Evolutionary conservation across 2,888 invertebrate species (phyloP), one percentile per base, ranked within the genome.

Genomic region (Chelonus formosanus): DNA sequence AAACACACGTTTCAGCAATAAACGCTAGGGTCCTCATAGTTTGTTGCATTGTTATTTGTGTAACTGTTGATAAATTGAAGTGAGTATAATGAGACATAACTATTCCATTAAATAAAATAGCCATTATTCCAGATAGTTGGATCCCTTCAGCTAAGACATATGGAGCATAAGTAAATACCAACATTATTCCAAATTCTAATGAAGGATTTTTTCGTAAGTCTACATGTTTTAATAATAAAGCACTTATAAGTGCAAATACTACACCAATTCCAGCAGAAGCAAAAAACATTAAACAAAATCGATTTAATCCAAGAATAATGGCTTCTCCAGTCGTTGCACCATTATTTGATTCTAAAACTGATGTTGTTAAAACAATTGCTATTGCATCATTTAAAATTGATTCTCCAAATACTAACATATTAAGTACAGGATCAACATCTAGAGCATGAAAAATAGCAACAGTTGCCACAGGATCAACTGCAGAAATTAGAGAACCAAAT

Each of bases 71-170:
- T 52, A 99, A 86, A 85, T 99, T 99, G 80, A 95, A 96, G 87
- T 99, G 99, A 8, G 98, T 98, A 84, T 99, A 99, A 84, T 99
- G 99, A 0, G 98, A 98, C 99, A 99, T 99, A 1, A 98, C 97
- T 80, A 99, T 96, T 5, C 98, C 99, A 86, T 97, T 97, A 84
- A 98, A 98, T 74, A 99, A 86, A 78, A 99, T 99, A 5, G 99
- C 98, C 98, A 99, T 99, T 67, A 99, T 99, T 69, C 94, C 97
- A 76, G 96, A 97, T 64, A 97, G 86, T 83, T 96, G 95, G 71
- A 97, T 91, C 36, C 98, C 98, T 86, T 99, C 99, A 48, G 99
- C 98, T 65, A 99, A 86, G 3, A 97, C 98, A 86, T 99, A 99
- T 0, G 99, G 99, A 5, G 96, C 94, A 85, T 99, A 99, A 2